Evolutionary conservation across 2,113 vertebrate species (phyloP).

Genomic region (Grammatotria lemairii): DNA sequence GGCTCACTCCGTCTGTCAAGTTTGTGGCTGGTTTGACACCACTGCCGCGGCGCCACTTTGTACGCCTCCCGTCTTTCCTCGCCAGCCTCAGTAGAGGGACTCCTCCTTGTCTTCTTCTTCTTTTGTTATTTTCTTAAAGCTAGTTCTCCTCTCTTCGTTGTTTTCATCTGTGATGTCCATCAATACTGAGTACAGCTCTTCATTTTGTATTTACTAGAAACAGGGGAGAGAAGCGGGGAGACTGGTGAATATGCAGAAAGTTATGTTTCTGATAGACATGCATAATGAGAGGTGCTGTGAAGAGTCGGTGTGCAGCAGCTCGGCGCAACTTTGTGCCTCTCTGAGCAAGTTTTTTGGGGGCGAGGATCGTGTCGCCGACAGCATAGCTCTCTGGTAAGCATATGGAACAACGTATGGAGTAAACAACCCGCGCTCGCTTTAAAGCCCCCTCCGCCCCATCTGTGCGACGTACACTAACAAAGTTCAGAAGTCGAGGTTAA

Average conservation of each 20-base stretch:
- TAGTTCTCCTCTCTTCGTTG: slow-evolving; percentile 63
- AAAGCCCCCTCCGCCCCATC: not conserved
- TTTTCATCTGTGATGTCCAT: slow-evolving; percentile 66
- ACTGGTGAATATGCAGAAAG: slow-evolving; percentile 43
- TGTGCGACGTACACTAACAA: not conserved
- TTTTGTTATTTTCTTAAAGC: slow-evolving; percentile 68
- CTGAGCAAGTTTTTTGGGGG: not conserved
- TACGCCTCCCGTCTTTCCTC: slow-evolving; percentile 55
- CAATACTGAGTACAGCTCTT: slow-evolving; percentile 64
- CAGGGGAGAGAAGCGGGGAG: slow-evolving; percentile 49
- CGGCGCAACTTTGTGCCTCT: not conserved
- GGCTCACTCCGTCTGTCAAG: slow-evolving; percentile 59
- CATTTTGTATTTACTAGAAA: slow-evolving; percentile 72
- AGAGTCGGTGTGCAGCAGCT: not conserved
- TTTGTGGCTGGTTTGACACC: slow-evolving; percentile 58
- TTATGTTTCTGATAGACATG: slow-evolving; percentile 1
- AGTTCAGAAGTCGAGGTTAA: not conserved
- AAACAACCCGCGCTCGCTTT: not conserved
- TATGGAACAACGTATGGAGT: slow-evolving; percentile 7
- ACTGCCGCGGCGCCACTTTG: slow-evolving; percentile 43
- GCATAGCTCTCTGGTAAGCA: not conserved
- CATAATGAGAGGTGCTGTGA: slow-evolving; percentile 12
- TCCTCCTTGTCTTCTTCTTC: slow-evolving; percentile 59
- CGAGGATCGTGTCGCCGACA: not conserved
- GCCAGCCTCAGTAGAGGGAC: slow-evolving; percentile 64